Base-by-base conservation (phyloP, 2,113 vertebrate species). In the Ranitomeya imitator region DNA sequence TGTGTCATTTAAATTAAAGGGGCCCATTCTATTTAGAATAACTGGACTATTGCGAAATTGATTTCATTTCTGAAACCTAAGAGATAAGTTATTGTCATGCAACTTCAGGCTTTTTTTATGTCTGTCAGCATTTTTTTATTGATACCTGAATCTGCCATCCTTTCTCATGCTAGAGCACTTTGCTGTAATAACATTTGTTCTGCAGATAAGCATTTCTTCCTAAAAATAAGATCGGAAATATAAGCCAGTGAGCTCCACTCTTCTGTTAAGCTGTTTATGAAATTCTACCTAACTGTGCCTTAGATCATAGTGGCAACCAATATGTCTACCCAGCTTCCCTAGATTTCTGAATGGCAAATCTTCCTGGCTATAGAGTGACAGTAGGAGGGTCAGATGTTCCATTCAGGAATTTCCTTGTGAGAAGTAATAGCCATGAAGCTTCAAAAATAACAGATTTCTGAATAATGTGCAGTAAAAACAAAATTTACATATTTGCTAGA, bases 191-290 rank as follows among this genome's bases (percentile, higher is more conserved):
- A 74, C 71, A 74, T 74, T 74, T 74, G 71, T 51, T 74, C 71
- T 74, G 37, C 71, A 74, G 71, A 74, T 74, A 74, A 74, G 71
- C 37, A 19, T 74, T 74, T 74, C 37, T 74, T 11, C 71, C 71
- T 74, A 45, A 37, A 31, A 74, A 74, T 16, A 26, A 37, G 69
- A 71, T 45, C 16, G 6, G 37, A 37, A 74, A 51, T 51, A 3
- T 74, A 67, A n/a, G 37, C 19, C 71, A 45, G 31, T 10, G 31
- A 74, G 37, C 19, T 51, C 6, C 37, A 19, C 7, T 45, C 11
- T 74, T 74, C 31, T 45, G 31, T 19, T 31, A 74, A 45, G 71
- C 19, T 37, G 26, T 15, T 37, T 73, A 31, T 45, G 37, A 37
- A 37, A 37, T 37, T 73, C 7, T 45, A 19, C 37, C 51, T 45